A percentile compares a stretch with the other conserved stretches of the same genome.
Evolutionary conservation across 2,113 vertebrate genomes (phyloP).

Genomic region (Scortum barcoo): DNA sequence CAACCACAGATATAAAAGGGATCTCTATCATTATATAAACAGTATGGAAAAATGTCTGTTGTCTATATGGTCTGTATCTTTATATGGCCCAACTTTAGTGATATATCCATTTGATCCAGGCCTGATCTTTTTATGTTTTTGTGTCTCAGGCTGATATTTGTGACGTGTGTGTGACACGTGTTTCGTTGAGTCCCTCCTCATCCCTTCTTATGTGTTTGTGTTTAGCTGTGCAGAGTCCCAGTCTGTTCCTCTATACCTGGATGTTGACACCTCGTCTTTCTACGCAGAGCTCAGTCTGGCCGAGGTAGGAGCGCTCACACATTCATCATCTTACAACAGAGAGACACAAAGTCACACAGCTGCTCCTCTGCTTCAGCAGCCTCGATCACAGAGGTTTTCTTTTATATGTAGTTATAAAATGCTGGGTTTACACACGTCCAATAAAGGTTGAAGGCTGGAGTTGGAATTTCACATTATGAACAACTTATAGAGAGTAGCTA

Average conservation of each 20-base stretch:
- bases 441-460: no score
- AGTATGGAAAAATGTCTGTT: no score
- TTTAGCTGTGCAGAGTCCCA: constrained; percentile 85
- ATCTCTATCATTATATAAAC: not conserved
- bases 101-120: not conserved
- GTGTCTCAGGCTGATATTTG: not conserved
- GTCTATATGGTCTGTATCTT: not conserved
- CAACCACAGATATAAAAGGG: not conserved
- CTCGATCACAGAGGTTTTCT: not conserved
- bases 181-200: not conserved
- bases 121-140: no score
- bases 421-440: not conserved
- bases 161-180: not conserved
- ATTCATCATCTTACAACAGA: no score
- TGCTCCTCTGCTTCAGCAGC: not conserved
- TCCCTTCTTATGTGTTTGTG: constrained; percentile 5
- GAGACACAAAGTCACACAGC: not conserved
- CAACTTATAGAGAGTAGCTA: no score
- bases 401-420: not conserved
- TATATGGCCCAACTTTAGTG: not conserved
- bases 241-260: constrained; percentile 82
- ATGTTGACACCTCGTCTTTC: constrained; percentile 85
- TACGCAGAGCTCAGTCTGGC: constrained; percentile 84
- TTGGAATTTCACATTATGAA: no score
- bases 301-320: constrained; percentile 68